These are phyloP conservation scores for Frieseomelitta varia DNA, from an alignment of 1,140 invertebrate genomes.

Conservation along the genomic window DNA sequence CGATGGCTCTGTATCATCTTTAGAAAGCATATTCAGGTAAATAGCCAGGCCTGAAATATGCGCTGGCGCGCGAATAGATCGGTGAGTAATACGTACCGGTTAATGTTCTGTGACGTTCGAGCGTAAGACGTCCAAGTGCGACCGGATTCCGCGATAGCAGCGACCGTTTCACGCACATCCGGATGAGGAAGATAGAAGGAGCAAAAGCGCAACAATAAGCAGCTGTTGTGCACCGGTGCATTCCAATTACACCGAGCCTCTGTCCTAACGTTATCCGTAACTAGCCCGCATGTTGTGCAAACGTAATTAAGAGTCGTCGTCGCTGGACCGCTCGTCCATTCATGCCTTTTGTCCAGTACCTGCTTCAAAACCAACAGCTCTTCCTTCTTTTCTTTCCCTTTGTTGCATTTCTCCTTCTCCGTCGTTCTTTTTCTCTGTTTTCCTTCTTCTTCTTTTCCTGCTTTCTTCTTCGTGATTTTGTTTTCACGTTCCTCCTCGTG, in stretches of 20 bases:
- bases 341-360: neutral
- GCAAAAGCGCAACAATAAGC: slow-evolving; percentile 48
- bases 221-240: slow-evolving; percentile 21
- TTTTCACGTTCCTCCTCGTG: neutral
- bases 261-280: slow-evolving; percentile 16
- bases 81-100: slow-evolving; percentile 32
- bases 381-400: neutral
- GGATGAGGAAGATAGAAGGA: slow-evolving; percentile 35
- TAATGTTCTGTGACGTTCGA: slow-evolving; percentile 54
- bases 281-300: neutral
- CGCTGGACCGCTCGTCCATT: slow-evolving; percentile 1
- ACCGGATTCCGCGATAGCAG: slow-evolving; percentile 53
- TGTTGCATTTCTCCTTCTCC: too few species aligned
- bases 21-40: slow-evolving; percentile 46
- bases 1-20: slow-evolving; percentile 17
- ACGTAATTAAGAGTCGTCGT: slow-evolving; percentile 9
- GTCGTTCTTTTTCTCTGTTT: neutral
- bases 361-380: neutral
- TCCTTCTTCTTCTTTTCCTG: neutral
- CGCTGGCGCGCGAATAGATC: neutral
- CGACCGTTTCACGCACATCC: slow-evolving; percentile 48
- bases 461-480: neutral
- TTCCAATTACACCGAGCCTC: slow-evolving; percentile 42
- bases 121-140: slow-evolving; percentile 46
- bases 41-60: neutral